Percentiles rank a stretch among this genome's conserved stretches.
phyloP scores from a whole-genome alignment of 2,797 vertebrate genomes.

The Gallirallus australis region DNA sequence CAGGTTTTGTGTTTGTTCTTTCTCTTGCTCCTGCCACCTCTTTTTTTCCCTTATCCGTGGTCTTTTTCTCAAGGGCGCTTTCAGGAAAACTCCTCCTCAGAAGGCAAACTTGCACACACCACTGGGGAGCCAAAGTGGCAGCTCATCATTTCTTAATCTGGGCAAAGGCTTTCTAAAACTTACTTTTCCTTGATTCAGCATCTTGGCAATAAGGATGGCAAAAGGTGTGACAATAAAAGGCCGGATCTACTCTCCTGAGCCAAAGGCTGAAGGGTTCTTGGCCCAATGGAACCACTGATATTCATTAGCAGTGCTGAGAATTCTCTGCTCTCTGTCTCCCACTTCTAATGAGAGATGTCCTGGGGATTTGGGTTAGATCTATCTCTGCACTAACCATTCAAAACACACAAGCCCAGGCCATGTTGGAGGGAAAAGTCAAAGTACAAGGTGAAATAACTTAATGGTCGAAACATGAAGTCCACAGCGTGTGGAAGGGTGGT shows the following conservation, averaged over 20 bases:
- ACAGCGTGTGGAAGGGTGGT: no score
- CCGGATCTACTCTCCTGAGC: background rate
- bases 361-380: background rate
- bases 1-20: slow-evolving; percentile 2
- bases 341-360: background rate
- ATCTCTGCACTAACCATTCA: background rate
- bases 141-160: background rate
- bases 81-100: background rate
- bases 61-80: background rate
- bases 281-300: background rate
- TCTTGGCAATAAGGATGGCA: background rate
- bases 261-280: background rate
- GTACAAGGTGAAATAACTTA: background rate
- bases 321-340: background rate
- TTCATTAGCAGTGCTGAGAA: background rate
- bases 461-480: background rate
- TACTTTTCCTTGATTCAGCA: background rate
- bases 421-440: background rate
- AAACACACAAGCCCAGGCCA: background rate
- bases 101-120: background rate
- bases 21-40: background rate
- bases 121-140: background rate
- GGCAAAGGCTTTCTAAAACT: background rate
- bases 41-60: background rate
- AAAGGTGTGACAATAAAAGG: background rate